Base-by-base conservation (phyloP, 1,140 invertebrate species). In the Chironomus tepperi region DNA sequence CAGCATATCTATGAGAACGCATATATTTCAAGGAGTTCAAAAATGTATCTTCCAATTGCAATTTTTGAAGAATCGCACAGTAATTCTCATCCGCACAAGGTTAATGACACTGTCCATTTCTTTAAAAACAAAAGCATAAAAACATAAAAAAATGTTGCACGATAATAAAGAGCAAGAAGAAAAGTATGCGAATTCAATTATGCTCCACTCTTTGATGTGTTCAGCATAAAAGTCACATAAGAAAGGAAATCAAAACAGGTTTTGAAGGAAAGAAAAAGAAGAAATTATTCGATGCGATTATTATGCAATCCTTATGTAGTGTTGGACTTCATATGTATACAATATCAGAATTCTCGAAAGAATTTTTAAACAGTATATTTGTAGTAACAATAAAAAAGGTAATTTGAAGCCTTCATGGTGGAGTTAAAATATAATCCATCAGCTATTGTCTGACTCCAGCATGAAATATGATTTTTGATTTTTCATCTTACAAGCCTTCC, bases 381-480 rank as follows among this genome's bases (percentile, higher is more conserved):
- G 5, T 34, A 34, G 24, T 34, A 34, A 34, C 24, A 34, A 34
- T 34, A 34, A 34, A 34, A 34, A 34, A 34, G 5, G 24, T 2
- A 34, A 34, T 34, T 34, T 34, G 24, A 34, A 34, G 24, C 24
- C 24, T 34, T 34, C 24, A 34, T 34, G 24, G 24, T 34, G 24
- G 24, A 34, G 5, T 34, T 5, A 5, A 34, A n/a, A 57, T 57
- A 10, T n/a, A 15, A n/a, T 57, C n/a, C 12, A n/a, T 57, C 47
- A 57, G n/a, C 15, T 12, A 15, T n/a, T 57, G 47, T n/a, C 47
- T 57, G 47, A 34, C 5, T 34, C 24, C 47, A 57, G 12, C 47
- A 57, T 57, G 47, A 57, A 57, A 57, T 57, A 57, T 57, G 47
- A 57, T 57, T 57, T 57, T 57, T 57, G 47, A 57, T 57, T 57